These are phyloP conservation scores for Eumaeus atala DNA, from an alignment of 1,140 invertebrate genomes.

Conservation along the genomic window DNA sequence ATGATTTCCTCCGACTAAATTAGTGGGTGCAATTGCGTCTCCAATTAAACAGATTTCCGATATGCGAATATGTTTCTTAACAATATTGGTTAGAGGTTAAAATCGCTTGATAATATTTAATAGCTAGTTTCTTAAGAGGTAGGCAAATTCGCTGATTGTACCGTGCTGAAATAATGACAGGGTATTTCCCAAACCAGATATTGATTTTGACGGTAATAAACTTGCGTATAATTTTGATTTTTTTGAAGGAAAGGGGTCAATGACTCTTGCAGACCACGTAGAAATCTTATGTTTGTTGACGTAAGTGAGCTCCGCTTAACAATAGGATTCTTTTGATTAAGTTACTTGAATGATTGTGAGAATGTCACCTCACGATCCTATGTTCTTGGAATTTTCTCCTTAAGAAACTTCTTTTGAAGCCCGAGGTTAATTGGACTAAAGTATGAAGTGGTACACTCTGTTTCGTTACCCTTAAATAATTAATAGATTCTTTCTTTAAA, in stretches of 20 bases:
- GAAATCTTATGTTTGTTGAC: too few species aligned
- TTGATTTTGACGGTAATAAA: conserved; percentile 9
- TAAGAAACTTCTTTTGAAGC: too few species aligned
- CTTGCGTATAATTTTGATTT: background rate
- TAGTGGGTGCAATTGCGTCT: conserved; percentile 14
- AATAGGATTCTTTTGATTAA: too few species aligned
- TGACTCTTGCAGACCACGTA: background rate
- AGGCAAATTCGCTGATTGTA: conserved; percentile 8
- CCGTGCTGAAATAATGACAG: conserved; percentile 6
- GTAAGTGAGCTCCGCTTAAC: too few species aligned
- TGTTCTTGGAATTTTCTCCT: too few species aligned
- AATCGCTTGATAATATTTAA: background rate
- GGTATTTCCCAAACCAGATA: background rate
- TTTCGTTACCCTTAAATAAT: too few species aligned
- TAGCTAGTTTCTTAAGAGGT: conserved; percentile 7
- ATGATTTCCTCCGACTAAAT: conserved; percentile 21
- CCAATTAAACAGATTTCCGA: background rate
- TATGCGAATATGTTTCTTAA: background rate
- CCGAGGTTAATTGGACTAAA: too few species aligned
- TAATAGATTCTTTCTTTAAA: too few species aligned
- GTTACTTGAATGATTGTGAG: too few species aligned
- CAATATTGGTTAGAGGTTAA: background rate
- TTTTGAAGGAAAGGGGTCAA: background rate
- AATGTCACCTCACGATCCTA: too few species aligned
- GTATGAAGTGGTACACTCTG: too few species aligned